Percentiles rank a stretch among this genome's conserved stretches.
Evolutionary conservation across 2,113 vertebrate species (phyloP).

Genomic region (Rutilus rutilus): DNA sequence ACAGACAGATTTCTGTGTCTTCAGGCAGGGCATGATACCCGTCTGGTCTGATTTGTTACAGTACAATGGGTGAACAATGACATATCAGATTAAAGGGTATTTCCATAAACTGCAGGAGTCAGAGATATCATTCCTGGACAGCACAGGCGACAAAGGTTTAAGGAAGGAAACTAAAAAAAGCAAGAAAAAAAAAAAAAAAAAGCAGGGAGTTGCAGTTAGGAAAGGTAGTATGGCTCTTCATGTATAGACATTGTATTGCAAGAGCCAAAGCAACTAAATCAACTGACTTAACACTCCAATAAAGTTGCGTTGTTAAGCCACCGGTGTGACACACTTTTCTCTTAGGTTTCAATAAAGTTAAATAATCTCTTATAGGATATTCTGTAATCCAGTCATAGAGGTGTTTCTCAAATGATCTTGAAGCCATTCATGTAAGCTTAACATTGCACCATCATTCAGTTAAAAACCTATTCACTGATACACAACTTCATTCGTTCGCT

Average conservation of each 20-base stretch:
- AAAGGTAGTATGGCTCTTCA: slow-evolving; percentile 29
- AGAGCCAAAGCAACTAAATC: slow-evolving; percentile 30
- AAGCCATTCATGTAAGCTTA: slow-evolving; percentile 27
- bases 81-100: slow-evolving; percentile 58
- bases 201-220: slow-evolving; percentile 9
- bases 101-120: slow-evolving; percentile 8
- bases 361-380: slow-evolving; percentile 46
- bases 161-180: background rate
- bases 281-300: slow-evolving; percentile 36
- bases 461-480: slow-evolving; percentile 48
- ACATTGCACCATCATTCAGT: slow-evolving; percentile 38
- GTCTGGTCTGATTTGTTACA: slow-evolving; percentile 47
- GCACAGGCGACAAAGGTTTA: background rate
- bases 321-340: slow-evolving; percentile 2
- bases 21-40: slow-evolving; percentile 53
- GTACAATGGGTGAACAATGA: slow-evolving; percentile 46
- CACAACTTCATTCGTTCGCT: slow-evolving; percentile 66
- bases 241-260: slow-evolving; percentile 44
- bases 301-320: slow-evolving; percentile 30
- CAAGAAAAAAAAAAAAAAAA: background rate
- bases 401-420: slow-evolving; percentile 37
- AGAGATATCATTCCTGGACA: slow-evolving; percentile 26
- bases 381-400: slow-evolving; percentile 36
- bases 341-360: slow-evolving; percentile 41
- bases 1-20: slow-evolving; percentile 72